Evolutionary conservation across 2,797 vertebrate species (phyloP).

Genomic region (Allobates femoralis): DNA sequence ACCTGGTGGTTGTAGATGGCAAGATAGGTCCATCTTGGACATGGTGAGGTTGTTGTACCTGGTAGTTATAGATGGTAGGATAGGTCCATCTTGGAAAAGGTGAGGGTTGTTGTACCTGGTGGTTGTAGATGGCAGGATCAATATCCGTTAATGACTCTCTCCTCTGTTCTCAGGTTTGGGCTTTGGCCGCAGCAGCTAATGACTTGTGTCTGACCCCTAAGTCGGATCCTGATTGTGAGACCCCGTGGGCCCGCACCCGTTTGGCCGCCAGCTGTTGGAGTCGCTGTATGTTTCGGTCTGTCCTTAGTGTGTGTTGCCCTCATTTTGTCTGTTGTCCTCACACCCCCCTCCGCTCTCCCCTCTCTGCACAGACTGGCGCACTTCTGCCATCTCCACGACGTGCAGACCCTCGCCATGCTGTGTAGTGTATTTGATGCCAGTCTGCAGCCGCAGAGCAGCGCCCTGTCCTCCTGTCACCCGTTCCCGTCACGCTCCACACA

Average conservation of each 20-base stretch:
- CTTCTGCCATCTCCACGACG: slow-evolving; percentile 93
- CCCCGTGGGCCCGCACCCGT: slow-evolving; percentile 96
- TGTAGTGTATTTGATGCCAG: slow-evolving; percentile 92
- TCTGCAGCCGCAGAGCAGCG: slow-evolving; percentile 79
- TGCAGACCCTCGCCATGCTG: slow-evolving; percentile 96
- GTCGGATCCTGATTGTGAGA: slow-evolving; percentile 91
- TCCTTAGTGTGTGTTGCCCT: neutral
- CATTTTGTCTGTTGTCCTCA: neutral
- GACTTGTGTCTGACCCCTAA: slow-evolving; percentile 90
- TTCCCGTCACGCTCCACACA: slow-evolving; percentile 79
- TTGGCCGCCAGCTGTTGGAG: slow-evolving; percentile 93
- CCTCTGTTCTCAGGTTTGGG: slow-evolving; percentile 85
- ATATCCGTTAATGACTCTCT: neutral
- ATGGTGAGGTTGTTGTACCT: no score
- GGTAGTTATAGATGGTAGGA: no score
- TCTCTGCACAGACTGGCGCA: slow-evolving; percentile 84
- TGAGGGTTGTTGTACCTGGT: neutral
- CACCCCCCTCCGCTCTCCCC: neutral
- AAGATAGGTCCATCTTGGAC: no score
- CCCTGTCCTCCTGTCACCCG: slow-evolving; percentile 76
- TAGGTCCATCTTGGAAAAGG: no score
- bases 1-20: no score
- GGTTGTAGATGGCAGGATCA: neutral
- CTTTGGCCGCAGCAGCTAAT: slow-evolving; percentile 91
- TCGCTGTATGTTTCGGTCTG: slow-evolving; percentile 84